Conservation (phyloP, 2,113 vertebrate genomes). For the Daphoenositta chrysoptera region DNA sequence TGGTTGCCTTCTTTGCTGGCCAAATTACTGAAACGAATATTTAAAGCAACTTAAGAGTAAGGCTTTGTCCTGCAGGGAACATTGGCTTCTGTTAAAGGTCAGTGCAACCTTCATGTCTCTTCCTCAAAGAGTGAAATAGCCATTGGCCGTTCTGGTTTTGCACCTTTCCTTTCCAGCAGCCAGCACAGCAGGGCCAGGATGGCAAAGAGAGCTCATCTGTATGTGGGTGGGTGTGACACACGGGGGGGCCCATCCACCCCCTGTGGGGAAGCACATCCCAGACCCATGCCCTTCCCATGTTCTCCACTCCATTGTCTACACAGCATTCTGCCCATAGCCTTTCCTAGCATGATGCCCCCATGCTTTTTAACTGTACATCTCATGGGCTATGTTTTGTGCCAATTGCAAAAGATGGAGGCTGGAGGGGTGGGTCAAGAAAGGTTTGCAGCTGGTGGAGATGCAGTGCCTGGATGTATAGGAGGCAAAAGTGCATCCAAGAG, state of each 20-base stretch:
- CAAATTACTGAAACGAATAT: background rate
- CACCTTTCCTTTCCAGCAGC: background rate
- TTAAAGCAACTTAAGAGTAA: background rate
- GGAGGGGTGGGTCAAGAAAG: background rate
- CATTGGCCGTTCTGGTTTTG: background rate
- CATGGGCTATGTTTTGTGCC: background rate
- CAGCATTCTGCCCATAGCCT: accelerated
- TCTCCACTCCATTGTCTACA: background rate
- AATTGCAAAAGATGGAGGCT: accelerated
- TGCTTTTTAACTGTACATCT: background rate
- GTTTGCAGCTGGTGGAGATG: background rate
- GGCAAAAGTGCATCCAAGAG: background rate
- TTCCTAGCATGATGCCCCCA: background rate
- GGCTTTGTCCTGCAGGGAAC: background rate
- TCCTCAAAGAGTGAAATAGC: background rate
- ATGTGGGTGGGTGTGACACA: background rate
- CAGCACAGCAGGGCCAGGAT: background rate
- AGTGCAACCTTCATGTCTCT: background rate
- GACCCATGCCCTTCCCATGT: background rate
- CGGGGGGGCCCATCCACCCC: background rate
- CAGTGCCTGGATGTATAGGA: accelerated
- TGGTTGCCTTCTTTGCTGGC: background rate
- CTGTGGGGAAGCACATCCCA: background rate
- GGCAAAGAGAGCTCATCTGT: accelerated
- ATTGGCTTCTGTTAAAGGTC: background rate